These are phyloP conservation scores for Pristionchus maxplancki DNA, from an alignment of 2,888 invertebrate genomes.

Conservation along the genomic window DNA sequence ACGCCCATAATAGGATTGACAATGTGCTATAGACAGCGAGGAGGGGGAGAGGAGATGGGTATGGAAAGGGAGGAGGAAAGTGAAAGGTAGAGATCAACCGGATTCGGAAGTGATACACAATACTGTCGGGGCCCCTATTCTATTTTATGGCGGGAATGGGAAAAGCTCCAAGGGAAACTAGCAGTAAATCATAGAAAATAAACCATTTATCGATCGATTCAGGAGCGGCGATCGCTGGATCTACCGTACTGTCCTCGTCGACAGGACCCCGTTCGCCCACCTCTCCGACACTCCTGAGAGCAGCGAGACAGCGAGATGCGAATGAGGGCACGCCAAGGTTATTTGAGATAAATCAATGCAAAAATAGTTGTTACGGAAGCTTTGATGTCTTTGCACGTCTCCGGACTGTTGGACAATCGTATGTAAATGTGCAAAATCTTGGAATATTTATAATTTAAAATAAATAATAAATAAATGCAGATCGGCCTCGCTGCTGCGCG, in stretches of 20 bases:
- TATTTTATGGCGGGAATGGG: constrained; percentile 14
- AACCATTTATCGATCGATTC: not conserved
- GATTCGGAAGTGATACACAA: constrained; percentile 46
- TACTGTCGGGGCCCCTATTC: not conserved
- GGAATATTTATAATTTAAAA: not conserved
- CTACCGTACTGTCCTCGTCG: not conserved
- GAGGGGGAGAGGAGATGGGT: constrained; percentile 31
- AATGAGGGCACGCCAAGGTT: constrained; percentile 26
- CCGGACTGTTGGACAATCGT: too few species aligned
- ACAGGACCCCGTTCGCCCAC: constrained; percentile 61
- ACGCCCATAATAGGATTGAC: constrained; percentile 47
- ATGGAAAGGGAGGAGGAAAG: constrained; percentile 6
- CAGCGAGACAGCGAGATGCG: constrained; percentile 46
- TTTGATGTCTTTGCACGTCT: too few species aligned
- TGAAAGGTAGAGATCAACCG: constrained; percentile 44
- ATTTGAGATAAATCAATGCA: not conserved
- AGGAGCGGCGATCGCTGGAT: constrained; percentile 41
- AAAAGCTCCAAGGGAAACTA: not conserved
- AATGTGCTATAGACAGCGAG: not conserved
- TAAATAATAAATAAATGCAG: not conserved
- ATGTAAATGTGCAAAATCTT: not conserved
- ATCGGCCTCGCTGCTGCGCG: constrained; percentile 23
- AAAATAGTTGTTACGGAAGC: not conserved
- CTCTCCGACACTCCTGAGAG: constrained; percentile 62
- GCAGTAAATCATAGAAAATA: not conserved